phyloP scores from a whole-genome alignment of 2,797 vertebrate species.

The Antrozous pallidus region DNA sequence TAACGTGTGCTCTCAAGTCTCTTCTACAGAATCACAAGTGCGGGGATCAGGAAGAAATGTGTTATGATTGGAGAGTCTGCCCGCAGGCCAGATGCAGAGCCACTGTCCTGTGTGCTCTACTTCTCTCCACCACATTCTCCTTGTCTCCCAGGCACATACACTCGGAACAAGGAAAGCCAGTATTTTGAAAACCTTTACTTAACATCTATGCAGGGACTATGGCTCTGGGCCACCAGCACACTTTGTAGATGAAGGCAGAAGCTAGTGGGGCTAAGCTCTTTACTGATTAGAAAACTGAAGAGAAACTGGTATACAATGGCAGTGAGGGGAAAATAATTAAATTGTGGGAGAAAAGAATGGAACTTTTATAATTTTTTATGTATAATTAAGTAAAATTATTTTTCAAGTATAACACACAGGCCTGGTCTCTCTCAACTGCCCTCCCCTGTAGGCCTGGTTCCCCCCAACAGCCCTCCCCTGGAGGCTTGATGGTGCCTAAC shows the following conservation, averaged over 20 bases:
- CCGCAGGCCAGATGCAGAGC: not conserved
- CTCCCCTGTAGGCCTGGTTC: too few relatives aligned
- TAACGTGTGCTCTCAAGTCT: constrained; percentile 55
- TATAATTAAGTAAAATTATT: constrained; percentile 7
- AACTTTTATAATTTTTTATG: not conserved
- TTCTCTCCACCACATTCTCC: not conserved
- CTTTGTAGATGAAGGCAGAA: not conserved
- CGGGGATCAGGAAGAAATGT: not conserved
- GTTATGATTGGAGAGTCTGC: not conserved
- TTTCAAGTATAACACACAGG: not conserved
- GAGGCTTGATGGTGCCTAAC: too few relatives aligned
- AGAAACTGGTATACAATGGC: not conserved
- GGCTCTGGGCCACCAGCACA: not conserved
- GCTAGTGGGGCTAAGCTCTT: not conserved
- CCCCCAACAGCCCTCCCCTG: too few relatives aligned
- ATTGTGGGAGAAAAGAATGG: not conserved
- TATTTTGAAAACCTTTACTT: not conserved
- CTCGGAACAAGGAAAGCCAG: not conserved
- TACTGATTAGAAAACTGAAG: not conserved
- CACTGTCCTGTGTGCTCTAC: not conserved
- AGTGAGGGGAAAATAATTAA: not conserved
- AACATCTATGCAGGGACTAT: not conserved
- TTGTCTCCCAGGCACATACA: not conserved
- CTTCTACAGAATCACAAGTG: constrained; percentile 32
- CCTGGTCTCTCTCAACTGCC: too few relatives aligned